These are phyloP conservation scores for Polymixis flavicincta DNA, from an alignment of 2,888 invertebrate species.

Conservation along the genomic window DNA sequence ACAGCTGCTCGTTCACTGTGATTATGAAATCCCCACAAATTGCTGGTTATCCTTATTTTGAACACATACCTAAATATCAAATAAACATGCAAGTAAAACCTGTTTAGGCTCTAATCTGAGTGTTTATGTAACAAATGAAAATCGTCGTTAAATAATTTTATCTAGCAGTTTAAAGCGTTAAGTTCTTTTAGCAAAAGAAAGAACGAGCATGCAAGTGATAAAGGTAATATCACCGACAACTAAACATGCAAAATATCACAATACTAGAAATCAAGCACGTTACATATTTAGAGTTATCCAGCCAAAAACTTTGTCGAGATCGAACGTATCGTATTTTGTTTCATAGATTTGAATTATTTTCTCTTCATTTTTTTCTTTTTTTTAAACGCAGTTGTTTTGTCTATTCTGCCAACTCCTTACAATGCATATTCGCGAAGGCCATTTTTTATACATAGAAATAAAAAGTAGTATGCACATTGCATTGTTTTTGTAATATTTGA, in stretches of 20 bases:
- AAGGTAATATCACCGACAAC: neutral
- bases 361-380: neutral
- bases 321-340: neutral
- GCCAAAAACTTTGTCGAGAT: neutral
- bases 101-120: too few species aligned
- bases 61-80: slow-evolving; percentile 5
- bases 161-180: neutral
- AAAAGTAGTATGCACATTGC: neutral
- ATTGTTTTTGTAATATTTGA: too few species aligned
- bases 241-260: neutral
- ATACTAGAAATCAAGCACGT: neutral
- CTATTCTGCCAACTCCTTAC: slow-evolving; percentile 21
- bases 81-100: neutral
- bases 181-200: neutral
- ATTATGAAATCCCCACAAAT: neutral
- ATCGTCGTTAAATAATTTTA: neutral
- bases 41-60: neutral
- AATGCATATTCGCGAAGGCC: too few species aligned
- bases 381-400: slow-evolving; percentile 7
- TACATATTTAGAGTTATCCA: neutral
- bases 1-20: neutral
- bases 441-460: neutral
- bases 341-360: slow-evolving; percentile 18
- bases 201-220: neutral
- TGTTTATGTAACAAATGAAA: neutral